These are phyloP conservation scores for human DNA, from an alignment of 2,113 vertebrate genomes.

Conservation along the genomic window GRCh38 chr18:2851501-2852000, in stretches of 20 bases:
- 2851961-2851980: background rate
- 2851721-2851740: background rate
- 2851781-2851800: background rate
- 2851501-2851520: background rate
- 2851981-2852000: background rate
- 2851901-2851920: background rate
- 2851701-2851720: background rate
- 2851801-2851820: background rate
- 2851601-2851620: too few relatives aligned
- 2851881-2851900: background rate
- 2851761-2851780: background rate
- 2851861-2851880: background rate
- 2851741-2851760: background rate
- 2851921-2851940: background rate
- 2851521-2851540: background rate
- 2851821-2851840: background rate
- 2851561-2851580: background rate
- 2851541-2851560: too few relatives aligned
- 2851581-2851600: accelerated
- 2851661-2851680: accelerated
- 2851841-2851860: background rate
- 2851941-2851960: background rate
- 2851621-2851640: background rate
- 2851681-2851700: background rate
- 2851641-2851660: background rate